These are phyloP conservation scores for Campoletis raptor DNA, from an alignment of 2,888 invertebrate genomes.

Conservation along the genomic window DNA sequence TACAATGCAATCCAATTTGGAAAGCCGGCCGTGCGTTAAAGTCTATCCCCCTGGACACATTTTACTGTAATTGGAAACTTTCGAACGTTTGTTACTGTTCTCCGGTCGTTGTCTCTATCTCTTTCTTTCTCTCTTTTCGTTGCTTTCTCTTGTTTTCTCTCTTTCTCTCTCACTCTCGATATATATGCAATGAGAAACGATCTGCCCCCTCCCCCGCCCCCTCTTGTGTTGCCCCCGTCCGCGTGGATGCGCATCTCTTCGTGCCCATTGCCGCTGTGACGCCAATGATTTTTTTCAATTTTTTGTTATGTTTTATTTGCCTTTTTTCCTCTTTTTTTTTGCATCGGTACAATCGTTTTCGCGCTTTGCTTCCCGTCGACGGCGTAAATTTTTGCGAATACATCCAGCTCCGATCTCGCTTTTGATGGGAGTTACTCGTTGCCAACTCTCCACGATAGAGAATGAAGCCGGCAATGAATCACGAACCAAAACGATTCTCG, in stretches of 20 bases:
- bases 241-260: conserved; percentile 53
- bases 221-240: conserved; percentile 44
- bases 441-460: conserved; percentile 2
- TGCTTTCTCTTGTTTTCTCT: not conserved
- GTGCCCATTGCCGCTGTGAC: conserved; percentile 49
- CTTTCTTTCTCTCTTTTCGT: conserved; percentile 27
- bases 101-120: conserved; percentile 42
- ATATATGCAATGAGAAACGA: conserved; percentile 64
- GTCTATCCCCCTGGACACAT: conserved; percentile 72
- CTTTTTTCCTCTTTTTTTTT: conserved; percentile 10
- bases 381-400: conserved; percentile 38
- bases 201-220: conserved; percentile 29
- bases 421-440: conserved; percentile 30
- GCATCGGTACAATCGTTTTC: conserved; percentile 44
- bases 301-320: conserved; percentile 16
- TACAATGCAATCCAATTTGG: conserved; percentile 83
- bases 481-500: conserved; percentile 18
- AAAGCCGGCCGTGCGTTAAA: conserved; percentile 71
- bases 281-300: conserved; percentile 51
- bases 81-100: conserved; percentile 77
- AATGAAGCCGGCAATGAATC: conserved; percentile 33
- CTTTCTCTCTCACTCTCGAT: not conserved
- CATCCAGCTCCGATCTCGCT: conserved; percentile 21
- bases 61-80: conserved; percentile 82
- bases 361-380: conserved; percentile 46